Evolutionary conservation across 2,888 invertebrate genomes (phyloP).

Genomic region (Pycnomerus fuliginosus): DNA sequence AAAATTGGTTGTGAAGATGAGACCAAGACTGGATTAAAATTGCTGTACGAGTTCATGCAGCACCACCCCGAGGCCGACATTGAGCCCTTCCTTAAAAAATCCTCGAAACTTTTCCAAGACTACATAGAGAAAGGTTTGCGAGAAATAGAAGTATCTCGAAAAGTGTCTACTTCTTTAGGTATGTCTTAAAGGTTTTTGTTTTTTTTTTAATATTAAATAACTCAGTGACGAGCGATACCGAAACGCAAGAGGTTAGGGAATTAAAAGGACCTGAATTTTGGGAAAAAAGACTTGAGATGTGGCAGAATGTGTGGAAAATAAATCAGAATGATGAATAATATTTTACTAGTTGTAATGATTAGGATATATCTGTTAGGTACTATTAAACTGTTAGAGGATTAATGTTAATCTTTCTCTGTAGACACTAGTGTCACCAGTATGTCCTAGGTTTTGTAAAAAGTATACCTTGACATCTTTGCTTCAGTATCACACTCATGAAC

Average conservation of each 20-base stretch:
- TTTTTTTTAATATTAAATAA: slow-evolving; percentile 1
- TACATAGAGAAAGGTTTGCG: slow-evolving; percentile 78
- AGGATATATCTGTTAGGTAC: too few species aligned
- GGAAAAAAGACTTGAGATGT: slow-evolving; percentile 42
- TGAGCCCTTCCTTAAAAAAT: slow-evolving; percentile 79
- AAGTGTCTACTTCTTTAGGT: slow-evolving; percentile 28
- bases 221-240: background rate
- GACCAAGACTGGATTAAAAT: slow-evolving; percentile 76
- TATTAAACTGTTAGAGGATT: too few species aligned
- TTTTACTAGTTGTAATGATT: too few species aligned
- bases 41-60: slow-evolving; percentile 77
- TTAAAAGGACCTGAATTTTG: slow-evolving; percentile 43
- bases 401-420: too few species aligned
- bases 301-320: slow-evolving; percentile 36
- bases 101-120: slow-evolving; percentile 83
- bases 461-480: too few species aligned
- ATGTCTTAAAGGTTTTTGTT: background rate
- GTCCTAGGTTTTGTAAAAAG: too few species aligned
- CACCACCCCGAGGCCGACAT: slow-evolving; percentile 83
- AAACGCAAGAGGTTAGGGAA: slow-evolving; percentile 4
- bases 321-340: too few species aligned
- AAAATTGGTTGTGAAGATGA: slow-evolving; percentile 88
- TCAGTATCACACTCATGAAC: too few species aligned
- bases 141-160: slow-evolving; percentile 55
- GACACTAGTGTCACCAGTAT: too few species aligned